Base-by-base conservation (phyloP, 2,113 vertebrate species). In the Dissostichus mawsoni region DNA sequence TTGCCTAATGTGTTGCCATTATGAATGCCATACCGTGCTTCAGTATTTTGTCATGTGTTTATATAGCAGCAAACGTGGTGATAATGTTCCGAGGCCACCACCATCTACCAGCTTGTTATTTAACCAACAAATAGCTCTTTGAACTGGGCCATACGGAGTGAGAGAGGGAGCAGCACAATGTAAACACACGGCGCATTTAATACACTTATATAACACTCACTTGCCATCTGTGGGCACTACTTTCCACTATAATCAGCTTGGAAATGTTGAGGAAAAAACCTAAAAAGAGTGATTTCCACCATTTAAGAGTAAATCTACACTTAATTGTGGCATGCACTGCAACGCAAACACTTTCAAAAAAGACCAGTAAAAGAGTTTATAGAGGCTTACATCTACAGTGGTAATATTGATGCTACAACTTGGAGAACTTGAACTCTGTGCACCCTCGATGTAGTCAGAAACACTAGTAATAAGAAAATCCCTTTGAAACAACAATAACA, bases 131-230 rank as follows among this genome's bases (percentile, higher is more conserved):
- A 80, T 76, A 77, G 25, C 73, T 33, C 64, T 78, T 55, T 74
- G 56, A 79, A 51, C 16, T 12, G 20, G 53, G 77, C 52, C 45
- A 0, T 41, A 63, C 53, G 0, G 4, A 16, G 55, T 56, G 56
- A 13, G 25, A 59, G 64, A 36, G 33, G 29, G 59, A 10, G 48
- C 47, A 13, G 62, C 61, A 23, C 66, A 72, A 47, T 65, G 82
- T 83, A 87, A 88, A 90, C 80, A 89, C 74, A 52, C 48, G 8
- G 41, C 74, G 5, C 72, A 72, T 69, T 71, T 78, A 84, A 82
- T 2, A 16, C 74, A 8, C 65, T 94, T 93, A 93, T 57, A 90
- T 92, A 94, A 44, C 83, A 16, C 47, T 63, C 68, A 18, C 6
- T 29, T 82, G 48, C 85, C 89, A 89, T 89, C 89, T 93, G 90